Evolutionary conservation across 1,140 invertebrate genomes (phyloP).

Genomic region (Diabrotica undecimpunctata): DNA sequence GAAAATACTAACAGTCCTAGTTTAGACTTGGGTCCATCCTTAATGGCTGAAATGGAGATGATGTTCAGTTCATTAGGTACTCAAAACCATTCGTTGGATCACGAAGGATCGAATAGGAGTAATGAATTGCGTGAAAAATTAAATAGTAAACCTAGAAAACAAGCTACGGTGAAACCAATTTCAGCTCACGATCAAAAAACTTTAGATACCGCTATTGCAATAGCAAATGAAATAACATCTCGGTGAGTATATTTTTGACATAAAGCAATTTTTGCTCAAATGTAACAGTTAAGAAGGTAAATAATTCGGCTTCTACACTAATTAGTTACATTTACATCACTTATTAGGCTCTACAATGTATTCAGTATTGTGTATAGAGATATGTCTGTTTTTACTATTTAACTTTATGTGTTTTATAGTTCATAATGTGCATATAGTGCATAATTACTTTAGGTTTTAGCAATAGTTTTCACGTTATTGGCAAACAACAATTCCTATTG

Average conservation of each 20-base stretch:
- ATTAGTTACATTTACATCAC: no score
- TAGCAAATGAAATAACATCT: constrained; percentile 88
- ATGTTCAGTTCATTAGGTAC: constrained; percentile 65
- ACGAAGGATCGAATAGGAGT: constrained; percentile 51
- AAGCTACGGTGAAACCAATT: constrained; percentile 85
- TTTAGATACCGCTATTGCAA: constrained; percentile 88
- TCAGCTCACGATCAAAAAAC: constrained; percentile 90
- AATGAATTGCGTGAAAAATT: constrained; percentile 70
- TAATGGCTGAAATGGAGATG: constrained; percentile 93
- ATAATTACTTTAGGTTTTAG: no score
- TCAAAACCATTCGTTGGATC: constrained; percentile 46
- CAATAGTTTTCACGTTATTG: no score
- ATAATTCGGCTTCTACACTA: no score
- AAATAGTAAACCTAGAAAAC: constrained; percentile 65
- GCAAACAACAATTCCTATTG: no score
- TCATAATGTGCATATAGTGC: no score
- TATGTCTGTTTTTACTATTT: no score
- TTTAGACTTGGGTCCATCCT: constrained; percentile 87
- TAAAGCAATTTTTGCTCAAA: no score
- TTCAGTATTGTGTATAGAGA: no score
- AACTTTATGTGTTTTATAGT: no score
- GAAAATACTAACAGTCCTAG: constrained; percentile 58
- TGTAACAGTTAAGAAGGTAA: no score
- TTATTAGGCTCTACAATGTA: no score
- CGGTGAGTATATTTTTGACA: constrained; percentile 43